These are phyloP conservation scores for Lutjanus erythropterus DNA, from an alignment of 2,113 vertebrate genomes.

Conservation along the genomic window DNA sequence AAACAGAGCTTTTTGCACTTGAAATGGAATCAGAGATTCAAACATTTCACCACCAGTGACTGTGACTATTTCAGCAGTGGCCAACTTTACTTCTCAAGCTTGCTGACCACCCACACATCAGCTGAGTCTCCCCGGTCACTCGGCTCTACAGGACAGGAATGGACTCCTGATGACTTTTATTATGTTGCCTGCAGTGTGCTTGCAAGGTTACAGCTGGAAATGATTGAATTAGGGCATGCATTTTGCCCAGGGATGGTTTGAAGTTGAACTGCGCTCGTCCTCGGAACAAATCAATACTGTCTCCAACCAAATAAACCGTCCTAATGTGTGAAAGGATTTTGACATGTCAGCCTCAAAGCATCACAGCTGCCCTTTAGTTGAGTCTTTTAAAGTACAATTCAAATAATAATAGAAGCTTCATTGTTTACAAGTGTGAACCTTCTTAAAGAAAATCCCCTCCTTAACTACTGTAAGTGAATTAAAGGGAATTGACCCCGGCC, in stretches of 20 bases:
- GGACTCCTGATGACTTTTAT: slow-evolving; percentile 44
- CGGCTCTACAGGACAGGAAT: slow-evolving; percentile 36
- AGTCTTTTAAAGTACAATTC: neutral
- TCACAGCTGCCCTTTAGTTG: neutral
- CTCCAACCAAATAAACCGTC: neutral
- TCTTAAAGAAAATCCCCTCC: slow-evolving; percentile 40
- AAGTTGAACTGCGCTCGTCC: neutral
- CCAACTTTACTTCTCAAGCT: slow-evolving; percentile 11
- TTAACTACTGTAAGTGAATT: slow-evolving; percentile 44
- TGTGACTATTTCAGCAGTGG: neutral
- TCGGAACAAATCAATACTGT: slow-evolving; percentile 28
- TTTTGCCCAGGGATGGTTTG: slow-evolving; percentile 21
- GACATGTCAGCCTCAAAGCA: neutral
- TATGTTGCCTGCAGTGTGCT: slow-evolving; percentile 16
- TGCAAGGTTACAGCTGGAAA: slow-evolving; percentile 25
- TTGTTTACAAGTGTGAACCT: slow-evolving; percentile 19
- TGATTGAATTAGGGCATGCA: slow-evolving; percentile 37
- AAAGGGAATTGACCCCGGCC: slow-evolving; percentile 56
- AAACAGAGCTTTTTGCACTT: neutral
- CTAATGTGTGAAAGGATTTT: neutral
- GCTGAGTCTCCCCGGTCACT: slow-evolving; percentile 46
- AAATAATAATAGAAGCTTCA: slow-evolving; percentile 25
- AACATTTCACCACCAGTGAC: neutral
- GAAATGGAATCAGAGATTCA: neutral
- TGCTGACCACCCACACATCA: slow-evolving; percentile 44